Evolutionary conservation across 1,140 invertebrate species (phyloP).

Genomic region (Penaeus indicus): DNA sequence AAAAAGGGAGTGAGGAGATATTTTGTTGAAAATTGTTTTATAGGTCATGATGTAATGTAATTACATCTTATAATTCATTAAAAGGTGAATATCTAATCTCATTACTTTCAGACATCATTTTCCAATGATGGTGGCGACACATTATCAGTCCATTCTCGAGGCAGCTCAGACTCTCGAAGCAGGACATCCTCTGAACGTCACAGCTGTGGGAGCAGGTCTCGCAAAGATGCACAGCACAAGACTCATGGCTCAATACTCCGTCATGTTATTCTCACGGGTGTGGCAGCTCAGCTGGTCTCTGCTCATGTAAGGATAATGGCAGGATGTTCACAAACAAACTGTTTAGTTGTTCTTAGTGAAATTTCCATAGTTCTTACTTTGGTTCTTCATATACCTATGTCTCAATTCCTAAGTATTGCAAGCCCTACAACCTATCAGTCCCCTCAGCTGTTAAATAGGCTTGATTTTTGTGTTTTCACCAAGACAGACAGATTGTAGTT

Average conservation of each 20-base stretch:
- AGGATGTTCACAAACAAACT: too few relatives aligned
- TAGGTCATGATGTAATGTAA: not conserved
- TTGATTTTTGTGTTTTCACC: too few relatives aligned
- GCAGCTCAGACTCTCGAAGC: constrained; percentile 68
- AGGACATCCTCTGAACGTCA: constrained; percentile 66
- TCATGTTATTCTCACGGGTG: constrained; percentile 85
- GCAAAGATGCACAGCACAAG: constrained; percentile 68
- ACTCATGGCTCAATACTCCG: constrained; percentile 80
- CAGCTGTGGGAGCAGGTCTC: constrained; percentile 66
- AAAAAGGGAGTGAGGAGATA: too few relatives aligned
- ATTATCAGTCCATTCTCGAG: constrained; percentile 69
- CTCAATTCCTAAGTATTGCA: too few relatives aligned
- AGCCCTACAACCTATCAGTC: too few relatives aligned
- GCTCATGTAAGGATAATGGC: constrained; percentile 77
- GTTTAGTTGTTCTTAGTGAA: too few relatives aligned
- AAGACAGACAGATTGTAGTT: too few relatives aligned
- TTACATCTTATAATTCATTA: not conserved
- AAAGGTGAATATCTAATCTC: not conserved
- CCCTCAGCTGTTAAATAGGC: too few relatives aligned
- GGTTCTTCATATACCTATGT: too few relatives aligned
- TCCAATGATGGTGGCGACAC: constrained; percentile 69
- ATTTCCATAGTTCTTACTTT: too few relatives aligned
- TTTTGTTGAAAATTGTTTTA: not conserved
- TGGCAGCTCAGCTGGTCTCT: constrained; percentile 87
- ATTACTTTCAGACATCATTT: constrained; percentile 60